phyloP scores from a whole-genome alignment of 2,888 invertebrate species.

The Polia nebulosa region DNA sequence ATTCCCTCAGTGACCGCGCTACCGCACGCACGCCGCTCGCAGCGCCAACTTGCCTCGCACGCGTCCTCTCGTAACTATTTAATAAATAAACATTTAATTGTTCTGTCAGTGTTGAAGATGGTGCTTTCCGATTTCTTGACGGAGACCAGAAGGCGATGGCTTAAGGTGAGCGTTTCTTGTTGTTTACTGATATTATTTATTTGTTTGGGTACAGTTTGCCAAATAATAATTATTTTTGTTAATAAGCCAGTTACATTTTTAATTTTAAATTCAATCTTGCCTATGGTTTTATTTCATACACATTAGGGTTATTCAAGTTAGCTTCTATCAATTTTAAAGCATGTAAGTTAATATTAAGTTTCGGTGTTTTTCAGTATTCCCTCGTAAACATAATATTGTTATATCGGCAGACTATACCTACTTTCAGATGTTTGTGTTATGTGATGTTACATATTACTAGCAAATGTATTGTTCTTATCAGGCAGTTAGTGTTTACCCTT shows the following conservation, averaged over 20 bases:
- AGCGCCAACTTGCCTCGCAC: conserved; percentile 47
- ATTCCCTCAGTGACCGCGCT: conserved; percentile 75
- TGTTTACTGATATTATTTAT: conserved; percentile 8
- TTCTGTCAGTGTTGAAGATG: conserved; percentile 71
- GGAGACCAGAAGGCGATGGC: conserved; percentile 87
- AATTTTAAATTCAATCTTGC: neutral
- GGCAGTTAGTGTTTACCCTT: conserved; percentile 10
- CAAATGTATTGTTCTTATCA: conserved; percentile 35
- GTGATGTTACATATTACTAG: conserved; percentile 29
- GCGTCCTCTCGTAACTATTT: conserved; percentile 56
- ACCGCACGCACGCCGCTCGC: conserved; percentile 68
- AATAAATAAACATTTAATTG: conserved; percentile 40
- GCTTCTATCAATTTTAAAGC: neutral
- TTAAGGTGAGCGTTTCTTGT: conserved; percentile 77
- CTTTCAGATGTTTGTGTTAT: neutral
- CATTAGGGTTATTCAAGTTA: neutral
- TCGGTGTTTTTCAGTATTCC: neutral
- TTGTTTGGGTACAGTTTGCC: conserved; percentile 5
- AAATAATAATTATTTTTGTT: conserved; percentile 19
- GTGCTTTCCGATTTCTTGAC: conserved; percentile 87
- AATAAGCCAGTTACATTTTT: neutral
- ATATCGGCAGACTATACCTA: neutral
- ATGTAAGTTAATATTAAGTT: neutral
- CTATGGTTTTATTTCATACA: neutral
- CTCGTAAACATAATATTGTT: neutral